Base-by-base conservation (phyloP, 2,888 invertebrate species). In the Spodoptera picta region DNA sequence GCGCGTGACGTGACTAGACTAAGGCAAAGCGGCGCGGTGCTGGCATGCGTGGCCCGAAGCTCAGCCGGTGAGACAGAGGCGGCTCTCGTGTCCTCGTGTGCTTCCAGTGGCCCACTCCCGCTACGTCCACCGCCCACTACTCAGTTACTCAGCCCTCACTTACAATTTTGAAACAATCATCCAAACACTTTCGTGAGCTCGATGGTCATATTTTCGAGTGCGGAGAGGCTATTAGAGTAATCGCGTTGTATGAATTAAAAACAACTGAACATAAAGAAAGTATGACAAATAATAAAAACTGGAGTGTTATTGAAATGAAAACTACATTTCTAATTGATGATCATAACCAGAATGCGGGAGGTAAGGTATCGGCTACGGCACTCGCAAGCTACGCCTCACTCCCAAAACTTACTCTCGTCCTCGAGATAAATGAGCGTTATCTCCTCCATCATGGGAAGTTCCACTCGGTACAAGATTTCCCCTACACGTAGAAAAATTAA, bases 341-440 rank as follows among this genome's bases (percentile, higher is more conserved):
- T 93, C 94, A 95, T 95, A 95, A 95, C 94, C 95, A 95, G 92
- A 94, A 95, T 95, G 95, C 94, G 95, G 95, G 95, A 95, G 95
- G 92, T 94, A 94, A 94, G 93, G 94, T 91, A 92, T 92, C 91
- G 90, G 93, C 95, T 95, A 95, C 95, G 90, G 95, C 96, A 96
- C 95, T 95, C 96, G 95, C 96, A 96, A 96, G 96, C 95, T 96
- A 96, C 95, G 93, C 95, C 94, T 93, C 94, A 93, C 95, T 94
- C 95, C 95, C 94, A 92, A 90, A 93, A 96, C 96, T 96, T 96
- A 96, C 96, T 95, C 95, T 96, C 96, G 97, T 97, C 97, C 97
- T 97, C 97, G 97, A 97, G 97, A 97, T 97, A 97, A 96, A 97
- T 97, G 96, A 97, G 97, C 95, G 97, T 97, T 95, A 97, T 97